Evolutionary conservation across 2,113 vertebrate species (phyloP).

Genomic region (Spheniscus mendiculus): DNA sequence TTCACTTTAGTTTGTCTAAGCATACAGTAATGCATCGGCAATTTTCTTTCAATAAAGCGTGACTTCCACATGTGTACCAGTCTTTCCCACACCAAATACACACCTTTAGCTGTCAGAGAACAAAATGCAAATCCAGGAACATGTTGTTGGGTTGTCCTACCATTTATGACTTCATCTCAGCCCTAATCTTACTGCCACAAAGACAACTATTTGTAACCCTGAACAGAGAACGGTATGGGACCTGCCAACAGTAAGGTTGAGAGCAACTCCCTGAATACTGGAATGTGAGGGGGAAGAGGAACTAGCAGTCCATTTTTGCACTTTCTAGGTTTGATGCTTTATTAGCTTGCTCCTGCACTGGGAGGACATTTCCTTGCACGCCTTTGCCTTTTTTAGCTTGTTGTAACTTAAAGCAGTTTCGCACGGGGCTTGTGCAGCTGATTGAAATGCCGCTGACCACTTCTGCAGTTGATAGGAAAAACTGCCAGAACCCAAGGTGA

Average conservation of each 20-base stretch:
- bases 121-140: background rate
- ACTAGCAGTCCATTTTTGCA: background rate
- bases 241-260: background rate
- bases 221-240: background rate
- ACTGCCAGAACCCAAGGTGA: background rate
- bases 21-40: background rate
- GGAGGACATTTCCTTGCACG: background rate
- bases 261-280: background rate
- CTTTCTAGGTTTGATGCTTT: background rate
- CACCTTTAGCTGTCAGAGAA: background rate
- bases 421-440: background rate
- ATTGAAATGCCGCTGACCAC: background rate
- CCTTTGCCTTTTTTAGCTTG: background rate
- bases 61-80: background rate
- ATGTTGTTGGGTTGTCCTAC: background rate
- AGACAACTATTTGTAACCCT: background rate
- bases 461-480: background rate
- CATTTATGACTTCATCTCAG: background rate
- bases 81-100: background rate
- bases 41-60: background rate
- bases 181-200: background rate
- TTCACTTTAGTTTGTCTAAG: background rate
- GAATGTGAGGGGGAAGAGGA: background rate
- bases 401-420: background rate
- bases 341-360: background rate